phyloP scores from a whole-genome alignment of 2,888 invertebrate species.

The Sceliomorpha sp. region DNA sequence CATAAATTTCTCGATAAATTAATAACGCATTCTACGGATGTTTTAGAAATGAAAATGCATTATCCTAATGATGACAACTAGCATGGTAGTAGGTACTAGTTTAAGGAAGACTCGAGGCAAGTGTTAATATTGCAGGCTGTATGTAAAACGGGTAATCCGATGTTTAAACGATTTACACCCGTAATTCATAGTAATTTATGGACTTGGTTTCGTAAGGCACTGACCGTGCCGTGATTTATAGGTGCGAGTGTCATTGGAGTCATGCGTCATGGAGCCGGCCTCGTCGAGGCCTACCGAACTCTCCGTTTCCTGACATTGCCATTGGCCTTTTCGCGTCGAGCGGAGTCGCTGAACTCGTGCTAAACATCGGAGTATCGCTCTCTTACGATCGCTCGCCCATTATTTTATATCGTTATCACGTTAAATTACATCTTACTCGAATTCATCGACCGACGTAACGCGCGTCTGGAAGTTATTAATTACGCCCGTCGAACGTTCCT shows the following conservation, averaged over 20 bases:
- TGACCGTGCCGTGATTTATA: conserved; percentile 74
- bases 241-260: conserved; percentile 77
- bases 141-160: conserved; percentile 78
- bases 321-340: conserved; percentile 31
- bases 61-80: conserved; percentile 52
- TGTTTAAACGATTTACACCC: conserved; percentile 79
- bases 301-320: conserved; percentile 34
- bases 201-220: conserved; percentile 69
- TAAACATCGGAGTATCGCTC: conserved; percentile 17
- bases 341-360: conserved; percentile 39
- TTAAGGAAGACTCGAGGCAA: conserved; percentile 60
- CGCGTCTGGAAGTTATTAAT: no score
- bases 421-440: conserved; percentile 27
- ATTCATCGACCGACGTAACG: no score
- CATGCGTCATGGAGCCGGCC: conserved; percentile 60
- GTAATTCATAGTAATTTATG: conserved; percentile 79
- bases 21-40: conserved; percentile 38
- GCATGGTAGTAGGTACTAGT: conserved; percentile 37
- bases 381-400: no score
- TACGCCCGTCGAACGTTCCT: no score
- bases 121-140: conserved; percentile 76
- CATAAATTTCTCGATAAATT: conserved; percentile 25
- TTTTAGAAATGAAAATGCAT: conserved; percentile 37
- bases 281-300: conserved; percentile 38
- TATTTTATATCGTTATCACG: no score